These are phyloP conservation scores for Pilophorus perplexus DNA, from an alignment of 2,888 invertebrate genomes.

Conservation along the genomic window DNA sequence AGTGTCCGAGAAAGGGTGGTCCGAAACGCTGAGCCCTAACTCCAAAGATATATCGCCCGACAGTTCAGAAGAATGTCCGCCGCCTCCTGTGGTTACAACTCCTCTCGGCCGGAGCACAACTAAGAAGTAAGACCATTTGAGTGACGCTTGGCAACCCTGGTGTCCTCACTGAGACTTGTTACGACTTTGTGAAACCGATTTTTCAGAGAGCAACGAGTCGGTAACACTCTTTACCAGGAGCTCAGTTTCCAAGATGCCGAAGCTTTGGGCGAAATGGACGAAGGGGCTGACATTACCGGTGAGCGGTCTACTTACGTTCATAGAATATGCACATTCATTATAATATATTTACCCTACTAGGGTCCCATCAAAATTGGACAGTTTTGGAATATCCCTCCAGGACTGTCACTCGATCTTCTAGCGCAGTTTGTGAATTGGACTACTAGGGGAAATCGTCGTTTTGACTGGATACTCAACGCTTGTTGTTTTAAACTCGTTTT, in stretches of 20 bases:
- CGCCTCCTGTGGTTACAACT: slow-evolving; percentile 48
- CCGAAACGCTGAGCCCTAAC: slow-evolving; percentile 50
- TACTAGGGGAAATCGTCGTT: too few species aligned
- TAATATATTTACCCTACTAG: too few species aligned
- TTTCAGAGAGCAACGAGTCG: slow-evolving; percentile 79
- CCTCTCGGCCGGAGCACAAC: slow-evolving; percentile 51
- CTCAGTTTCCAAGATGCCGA: slow-evolving; percentile 86
- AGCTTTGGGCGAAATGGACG: slow-evolving; percentile 78
- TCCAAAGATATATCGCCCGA: slow-evolving; percentile 50
- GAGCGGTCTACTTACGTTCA: slow-evolving; percentile 47
- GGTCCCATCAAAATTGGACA: too few species aligned
- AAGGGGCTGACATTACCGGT: slow-evolving; percentile 93
- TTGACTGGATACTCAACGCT: too few species aligned
- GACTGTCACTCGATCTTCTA: too few species aligned
- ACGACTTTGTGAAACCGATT: too few species aligned
- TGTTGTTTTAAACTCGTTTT: too few species aligned
- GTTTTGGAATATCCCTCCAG: too few species aligned
- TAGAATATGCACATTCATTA: neutral
- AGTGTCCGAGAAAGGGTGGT: slow-evolving; percentile 50
- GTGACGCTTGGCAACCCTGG: too few species aligned
- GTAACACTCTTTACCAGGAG: slow-evolving; percentile 89
- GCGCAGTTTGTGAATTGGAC: too few species aligned
- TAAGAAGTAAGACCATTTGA: slow-evolving; percentile 50
- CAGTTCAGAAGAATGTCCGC: slow-evolving; percentile 49
- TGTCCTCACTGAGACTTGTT: too few species aligned